Evolutionary conservation across 2,113 vertebrate species (phyloP).

Genomic region (Apteryx owenii): DNA sequence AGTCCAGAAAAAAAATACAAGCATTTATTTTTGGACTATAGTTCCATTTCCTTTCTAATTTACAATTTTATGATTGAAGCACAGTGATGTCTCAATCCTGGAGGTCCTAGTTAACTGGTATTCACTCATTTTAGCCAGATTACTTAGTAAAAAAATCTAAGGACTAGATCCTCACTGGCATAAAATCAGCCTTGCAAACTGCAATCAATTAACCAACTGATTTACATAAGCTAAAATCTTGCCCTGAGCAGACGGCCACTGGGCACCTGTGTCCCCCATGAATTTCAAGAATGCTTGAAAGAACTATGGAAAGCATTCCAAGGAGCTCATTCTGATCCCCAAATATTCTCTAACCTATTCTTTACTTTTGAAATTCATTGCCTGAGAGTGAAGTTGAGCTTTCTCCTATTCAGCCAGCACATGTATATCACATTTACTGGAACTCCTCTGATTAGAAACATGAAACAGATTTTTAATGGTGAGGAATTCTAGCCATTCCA

Average conservation of each 20-base stretch:
- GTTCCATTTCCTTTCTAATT: background rate
- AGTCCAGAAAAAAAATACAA: background rate
- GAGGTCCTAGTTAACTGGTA: background rate
- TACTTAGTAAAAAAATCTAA: constrained; percentile 4
- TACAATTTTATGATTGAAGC: background rate
- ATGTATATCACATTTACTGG: background rate
- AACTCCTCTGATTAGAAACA: background rate
- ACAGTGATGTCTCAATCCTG: background rate
- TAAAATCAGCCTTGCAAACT: background rate
- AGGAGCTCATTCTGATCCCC: background rate
- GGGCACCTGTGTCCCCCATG: background rate
- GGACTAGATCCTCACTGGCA: background rate
- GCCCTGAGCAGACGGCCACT: background rate
- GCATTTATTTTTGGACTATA: background rate
- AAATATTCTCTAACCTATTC: background rate
- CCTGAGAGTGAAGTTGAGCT: background rate
- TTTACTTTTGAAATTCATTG: background rate
- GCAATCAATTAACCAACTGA: background rate
- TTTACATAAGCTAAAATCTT: background rate
- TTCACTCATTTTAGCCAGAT: background rate
- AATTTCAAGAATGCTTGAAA: background rate
- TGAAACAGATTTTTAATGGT: background rate
- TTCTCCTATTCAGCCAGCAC: background rate
- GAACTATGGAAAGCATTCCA: background rate
- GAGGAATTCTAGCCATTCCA: background rate